Base-by-base conservation (phyloP, 2,888 invertebrate genomes). In the Pyrrhia umbra region DNA sequence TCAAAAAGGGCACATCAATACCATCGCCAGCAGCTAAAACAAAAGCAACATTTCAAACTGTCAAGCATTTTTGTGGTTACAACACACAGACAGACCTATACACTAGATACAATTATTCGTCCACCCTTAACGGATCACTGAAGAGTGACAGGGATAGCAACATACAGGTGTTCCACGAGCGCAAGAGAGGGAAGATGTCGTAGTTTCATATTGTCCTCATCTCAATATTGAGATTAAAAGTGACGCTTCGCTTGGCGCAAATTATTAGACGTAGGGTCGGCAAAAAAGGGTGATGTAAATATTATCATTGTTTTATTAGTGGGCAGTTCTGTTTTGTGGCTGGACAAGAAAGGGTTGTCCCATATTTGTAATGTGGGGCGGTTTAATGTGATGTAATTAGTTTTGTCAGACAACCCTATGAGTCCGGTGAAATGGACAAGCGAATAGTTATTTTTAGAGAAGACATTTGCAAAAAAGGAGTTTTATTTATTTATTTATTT, bases 211-310 rank as follows among this genome's bases (percentile, higher is more conserved):
- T 92, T 93, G 92, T 92, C 86, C 92, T 90, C 93, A 93, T 94
- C 92, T 93, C 92, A 94, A 94, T 94, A 94, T 93, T 93, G 91
- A 94, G 94, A 94, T 94, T 94, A 94, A 94, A 94, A 94, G 92
- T 92, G 92, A 94, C 89, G 93, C 89, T 90, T 91, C 88, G 93
- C 92, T 92, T 92, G 92, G 91, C 87, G 87, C 92, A 89, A 93
- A 93, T 94, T 93, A 93, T 93, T 91, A 90, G 85, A 83, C 49
- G 88, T 82, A 92, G 42, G 20, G 91, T 82, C 77, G 49, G 87
- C 88, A 91, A 75, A 90, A 88, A 82, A 79, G 64, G 67, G 23
- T 16, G 30, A 30, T 21, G 42, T 34, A 43, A 59, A 61, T 74
- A 51, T 65, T 55, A 57, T 46, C 15, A 42, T 59, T 57, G 47